Conservation (phyloP, 2,797 vertebrate genomes). For the Rhinella marina region DNA sequence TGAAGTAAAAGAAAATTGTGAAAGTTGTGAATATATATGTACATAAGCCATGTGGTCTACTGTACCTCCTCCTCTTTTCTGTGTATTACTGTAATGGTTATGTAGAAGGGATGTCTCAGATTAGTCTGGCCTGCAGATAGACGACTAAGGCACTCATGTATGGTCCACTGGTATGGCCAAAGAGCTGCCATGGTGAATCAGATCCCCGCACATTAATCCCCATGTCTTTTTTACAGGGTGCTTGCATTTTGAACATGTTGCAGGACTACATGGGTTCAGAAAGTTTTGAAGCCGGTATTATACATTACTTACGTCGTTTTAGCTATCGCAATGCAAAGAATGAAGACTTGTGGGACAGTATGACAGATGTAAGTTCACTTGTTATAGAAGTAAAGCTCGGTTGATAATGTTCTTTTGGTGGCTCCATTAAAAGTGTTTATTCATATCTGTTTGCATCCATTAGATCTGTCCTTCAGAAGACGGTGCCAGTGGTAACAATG, state of each 20-base stretch:
- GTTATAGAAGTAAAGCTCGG: not conserved
- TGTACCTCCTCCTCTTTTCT: too few relatives aligned
- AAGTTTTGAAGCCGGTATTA: constrained; percentile 84
- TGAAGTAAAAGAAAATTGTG: too few relatives aligned
- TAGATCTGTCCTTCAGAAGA: constrained; percentile 80
- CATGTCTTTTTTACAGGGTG: constrained; percentile 76
- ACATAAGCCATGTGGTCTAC: too few relatives aligned
- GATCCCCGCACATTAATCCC: not conserved
- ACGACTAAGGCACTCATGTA: not conserved
- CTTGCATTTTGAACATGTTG: constrained; percentile 92
- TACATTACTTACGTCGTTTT: constrained; percentile 83
- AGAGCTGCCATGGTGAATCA: too few relatives aligned
- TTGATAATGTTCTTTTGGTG: not conserved
- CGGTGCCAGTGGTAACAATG: constrained; percentile 66
- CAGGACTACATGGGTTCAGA: constrained; percentile 84
- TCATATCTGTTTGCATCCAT: constrained; percentile 14
- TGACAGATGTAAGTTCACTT: constrained; percentile 79
- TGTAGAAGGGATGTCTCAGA: not conserved
- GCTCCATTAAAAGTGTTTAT: constrained; percentile 3
- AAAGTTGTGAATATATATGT: too few relatives aligned
- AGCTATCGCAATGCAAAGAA: constrained; percentile 90
- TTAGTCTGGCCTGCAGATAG: not conserved
- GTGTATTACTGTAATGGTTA: too few relatives aligned
- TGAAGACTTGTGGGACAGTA: constrained; percentile 87
- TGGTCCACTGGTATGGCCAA: not conserved